Conservation (phyloP, 2,797 vertebrate genomes). For the Chaenodraco wilsoni region DNA sequence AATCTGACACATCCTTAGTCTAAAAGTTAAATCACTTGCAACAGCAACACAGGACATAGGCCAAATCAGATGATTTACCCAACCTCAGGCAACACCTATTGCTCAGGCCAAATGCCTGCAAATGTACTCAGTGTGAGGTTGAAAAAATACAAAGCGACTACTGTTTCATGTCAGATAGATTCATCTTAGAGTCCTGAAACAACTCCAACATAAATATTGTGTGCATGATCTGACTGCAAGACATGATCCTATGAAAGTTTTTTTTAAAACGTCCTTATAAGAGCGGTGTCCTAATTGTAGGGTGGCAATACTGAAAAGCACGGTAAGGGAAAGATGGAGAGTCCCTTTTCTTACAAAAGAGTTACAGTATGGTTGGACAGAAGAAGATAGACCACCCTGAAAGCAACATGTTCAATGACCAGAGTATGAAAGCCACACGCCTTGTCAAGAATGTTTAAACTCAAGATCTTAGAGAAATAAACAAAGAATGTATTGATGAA, state of each 20-base stretch:
- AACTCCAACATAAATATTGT: conserved; percentile 74
- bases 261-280: conserved; percentile 14
- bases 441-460: conserved; percentile 45
- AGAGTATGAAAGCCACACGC: conserved; percentile 1
- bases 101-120: conserved; percentile 66
- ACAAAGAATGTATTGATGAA: conserved; percentile 42
- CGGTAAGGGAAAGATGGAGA: conserved; percentile 51
- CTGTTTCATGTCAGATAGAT: conserved; percentile 75
- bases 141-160: conserved; percentile 71
- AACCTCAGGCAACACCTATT: conserved; percentile 60
- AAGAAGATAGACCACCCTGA: conserved; percentile 69
- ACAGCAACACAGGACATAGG: conserved; percentile 47
- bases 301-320: conserved; percentile 42
- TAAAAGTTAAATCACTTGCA: conserved; percentile 71
- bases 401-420: conserved; percentile 37
- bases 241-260: background rate
- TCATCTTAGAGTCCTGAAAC: conserved; percentile 57
- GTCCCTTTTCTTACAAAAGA: conserved; percentile 47
- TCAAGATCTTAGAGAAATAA: conserved; percentile 43
- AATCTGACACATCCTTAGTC: conserved; percentile 72
- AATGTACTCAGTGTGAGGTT: conserved; percentile 76
- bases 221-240: conserved; percentile 49
- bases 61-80: conserved; percentile 77
- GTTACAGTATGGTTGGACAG: conserved; percentile 32
- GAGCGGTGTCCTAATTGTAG: conserved; percentile 42